These are phyloP conservation scores for Tanytarsus gracilentus DNA, from an alignment of 2,888 invertebrate species.

Conservation along the genomic window DNA sequence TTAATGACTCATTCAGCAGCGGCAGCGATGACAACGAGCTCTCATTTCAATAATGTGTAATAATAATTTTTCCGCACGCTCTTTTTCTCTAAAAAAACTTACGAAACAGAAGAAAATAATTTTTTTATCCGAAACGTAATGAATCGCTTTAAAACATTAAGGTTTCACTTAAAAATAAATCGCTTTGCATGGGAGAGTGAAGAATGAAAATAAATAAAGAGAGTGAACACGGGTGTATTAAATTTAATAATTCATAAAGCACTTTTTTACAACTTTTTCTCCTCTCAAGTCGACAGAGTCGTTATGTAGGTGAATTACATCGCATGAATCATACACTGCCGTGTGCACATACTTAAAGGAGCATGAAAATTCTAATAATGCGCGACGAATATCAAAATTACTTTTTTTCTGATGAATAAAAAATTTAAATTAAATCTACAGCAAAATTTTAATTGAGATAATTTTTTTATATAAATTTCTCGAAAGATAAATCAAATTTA, in stretches of 20 bases:
- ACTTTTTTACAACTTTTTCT: not conserved
- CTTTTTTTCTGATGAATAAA: not conserved
- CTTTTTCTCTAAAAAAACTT: no score
- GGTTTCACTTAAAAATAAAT: conserved; percentile 13
- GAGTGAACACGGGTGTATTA: conserved; percentile 14
- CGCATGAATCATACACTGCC: conserved; percentile 18
- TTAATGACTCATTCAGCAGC: conserved; percentile 25
- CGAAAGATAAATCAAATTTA: not conserved
- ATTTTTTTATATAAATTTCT: no score
- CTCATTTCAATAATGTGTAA: not conserved
- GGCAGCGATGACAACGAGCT: conserved; percentile 13
- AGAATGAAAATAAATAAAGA: not conserved
- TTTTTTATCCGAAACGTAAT: not conserved
- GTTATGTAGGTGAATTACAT: conserved; percentile 1
- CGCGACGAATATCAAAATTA: not conserved
- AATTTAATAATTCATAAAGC: conserved; percentile 25
- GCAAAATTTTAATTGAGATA: no score
- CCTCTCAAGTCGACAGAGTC: no score
- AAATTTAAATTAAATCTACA: no score
- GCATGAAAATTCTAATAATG: conserved; percentile 10
- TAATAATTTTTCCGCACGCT: no score
- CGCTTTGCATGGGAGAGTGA: conserved; percentile 24
- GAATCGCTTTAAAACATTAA: not conserved
- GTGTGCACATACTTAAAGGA: conserved; percentile 11
- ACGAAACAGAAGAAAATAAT: no score